Conservation (phyloP, 2,888 invertebrate genomes). For the Drosophila lutescens region DNA sequence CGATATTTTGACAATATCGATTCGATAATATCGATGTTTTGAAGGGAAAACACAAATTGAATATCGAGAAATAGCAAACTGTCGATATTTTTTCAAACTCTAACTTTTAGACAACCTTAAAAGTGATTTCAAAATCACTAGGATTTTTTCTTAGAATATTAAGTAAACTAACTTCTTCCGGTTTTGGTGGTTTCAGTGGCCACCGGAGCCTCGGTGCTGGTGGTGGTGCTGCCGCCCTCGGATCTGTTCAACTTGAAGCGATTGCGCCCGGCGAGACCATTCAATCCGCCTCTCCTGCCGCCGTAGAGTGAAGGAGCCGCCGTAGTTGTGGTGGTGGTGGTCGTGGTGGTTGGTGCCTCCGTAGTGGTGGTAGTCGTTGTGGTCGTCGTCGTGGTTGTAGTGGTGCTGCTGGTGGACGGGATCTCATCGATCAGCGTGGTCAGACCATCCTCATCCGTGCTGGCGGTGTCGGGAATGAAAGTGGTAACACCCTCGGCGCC, state of each 20-base stretch:
- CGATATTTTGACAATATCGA: no score
- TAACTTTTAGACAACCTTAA: no score
- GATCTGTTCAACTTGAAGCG: conserved; percentile 79
- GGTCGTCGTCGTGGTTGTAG: conserved; percentile 86
- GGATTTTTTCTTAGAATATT: no score
- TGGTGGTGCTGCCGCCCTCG: conserved; percentile 82
- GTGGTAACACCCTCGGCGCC: conserved; percentile 82
- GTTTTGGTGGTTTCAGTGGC: conserved; percentile 77
- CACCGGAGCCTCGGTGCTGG: conserved; percentile 85
- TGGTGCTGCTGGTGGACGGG: conserved; percentile 85
- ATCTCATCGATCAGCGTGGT: conserved; percentile 85
- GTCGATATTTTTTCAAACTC: no score
- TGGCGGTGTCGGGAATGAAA: conserved; percentile 80
- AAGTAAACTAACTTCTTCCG: conserved; percentile 72
- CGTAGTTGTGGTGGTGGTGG: conserved; percentile 63
- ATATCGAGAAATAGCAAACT: no score
- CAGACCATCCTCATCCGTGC: conserved; percentile 75
- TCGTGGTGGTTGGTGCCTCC: conserved; percentile 80
- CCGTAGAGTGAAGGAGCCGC: conserved; percentile 78
- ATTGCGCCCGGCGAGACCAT: conserved; percentile 80
- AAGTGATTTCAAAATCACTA: no score
- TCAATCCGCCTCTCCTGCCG: conserved; percentile 74
- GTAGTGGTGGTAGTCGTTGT: conserved; percentile 86
- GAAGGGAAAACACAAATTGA: no score
- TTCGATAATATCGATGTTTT: no score